A percentile compares a stretch with the other conserved stretches of the same genome.
These are phyloP conservation scores for Pristionchus exspectatus DNA, from an alignment of 2,888 invertebrate genomes.

Conservation along the genomic window DNA sequence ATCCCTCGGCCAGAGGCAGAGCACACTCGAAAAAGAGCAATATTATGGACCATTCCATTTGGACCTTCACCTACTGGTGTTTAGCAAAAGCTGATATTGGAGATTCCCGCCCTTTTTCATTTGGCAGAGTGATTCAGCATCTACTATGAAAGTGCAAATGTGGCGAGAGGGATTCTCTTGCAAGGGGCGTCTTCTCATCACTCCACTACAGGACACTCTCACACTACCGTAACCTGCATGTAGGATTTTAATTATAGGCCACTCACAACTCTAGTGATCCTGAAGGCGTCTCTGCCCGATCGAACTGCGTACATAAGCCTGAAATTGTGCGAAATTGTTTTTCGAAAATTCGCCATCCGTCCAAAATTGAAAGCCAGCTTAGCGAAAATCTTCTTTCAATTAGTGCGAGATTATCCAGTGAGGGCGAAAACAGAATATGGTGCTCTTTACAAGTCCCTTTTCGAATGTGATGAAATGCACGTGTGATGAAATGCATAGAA, in stretches of 20 bases:
- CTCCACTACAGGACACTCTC: background rate
- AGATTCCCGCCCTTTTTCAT: background rate
- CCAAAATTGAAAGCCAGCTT: background rate
- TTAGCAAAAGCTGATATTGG: background rate
- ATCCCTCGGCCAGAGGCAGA: background rate
- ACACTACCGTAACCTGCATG: background rate
- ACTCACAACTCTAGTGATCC: constrained; percentile 23
- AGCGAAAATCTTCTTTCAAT: background rate
- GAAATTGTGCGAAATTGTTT: background rate
- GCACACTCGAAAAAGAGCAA: background rate
- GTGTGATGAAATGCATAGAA: constrained; percentile 1
- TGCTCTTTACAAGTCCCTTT: background rate
- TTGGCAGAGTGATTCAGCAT: constrained; percentile 24
- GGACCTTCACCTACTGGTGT: no score
- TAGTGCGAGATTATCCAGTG: background rate
- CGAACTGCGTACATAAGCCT: constrained; percentile 55
- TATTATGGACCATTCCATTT: background rate
- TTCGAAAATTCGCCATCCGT: background rate
- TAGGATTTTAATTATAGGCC: background rate
- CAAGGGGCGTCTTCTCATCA: background rate
- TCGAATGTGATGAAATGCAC: background rate
- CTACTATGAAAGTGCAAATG: background rate
- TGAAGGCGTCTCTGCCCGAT: constrained; percentile 50
- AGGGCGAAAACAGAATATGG: background rate
- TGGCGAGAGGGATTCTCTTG: background rate